Base-by-base conservation (phyloP, 1,140 invertebrate species). In the Cyclina sinensis region DNA sequence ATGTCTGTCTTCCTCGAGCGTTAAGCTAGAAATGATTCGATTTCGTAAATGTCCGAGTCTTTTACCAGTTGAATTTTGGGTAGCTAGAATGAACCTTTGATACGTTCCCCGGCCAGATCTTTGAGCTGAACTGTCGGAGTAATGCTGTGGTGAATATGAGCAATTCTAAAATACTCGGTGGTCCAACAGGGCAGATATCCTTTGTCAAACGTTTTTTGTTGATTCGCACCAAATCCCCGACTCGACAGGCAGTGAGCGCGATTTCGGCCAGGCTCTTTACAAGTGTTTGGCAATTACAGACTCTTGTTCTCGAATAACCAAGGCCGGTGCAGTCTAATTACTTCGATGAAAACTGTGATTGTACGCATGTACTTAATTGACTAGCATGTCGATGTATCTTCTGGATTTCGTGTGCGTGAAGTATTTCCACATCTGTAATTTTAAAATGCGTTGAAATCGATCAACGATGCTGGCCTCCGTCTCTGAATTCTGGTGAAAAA, bases 321-420 rank as follows among this genome's bases (percentile, higher is more conserved):
- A n/a, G n/a, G n/a, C n/a, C n/a, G n/a, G n/a, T n/a, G n/a, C n/a
- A n/a, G n/a, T n/a, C n/a, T n/a, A n/a, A n/a, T n/a, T n/a, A n/a
- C n/a, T n/a, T n/a, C n/a, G n/a, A n/a, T n/a, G n/a, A n/a, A n/a
- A n/a, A n/a, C n/a, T n/a, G n/a, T n/a, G n/a, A n/a, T n/a, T n/a
- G n/a, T 87, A n/a, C n/a, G n/a, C n/a, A n/a, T n/a, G n/a, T n/a
- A n/a, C 21, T n/a, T 30, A 12, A 30, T 65, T 30, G 1, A 30
- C 4, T 30, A 88, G 39, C 16, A 81, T 46, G 35, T 87, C 85
- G 9, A 80, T 39, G 37, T 87, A 87, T 4, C n/a, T n/a, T n/a
- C n/a, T n/a, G n/a, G n/a, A n/a, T n/a, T n/a, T n/a, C n/a, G n/a
- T n/a, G n/a, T n/a, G n/a, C n/a, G n/a, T n/a, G n/a, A n/a, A n/a